Percentiles rank a stretch among this genome's conserved stretches.
phyloP scores from a whole-genome alignment of 2,113 vertebrate species.

The Myanophis thanlyinensis region DNA sequence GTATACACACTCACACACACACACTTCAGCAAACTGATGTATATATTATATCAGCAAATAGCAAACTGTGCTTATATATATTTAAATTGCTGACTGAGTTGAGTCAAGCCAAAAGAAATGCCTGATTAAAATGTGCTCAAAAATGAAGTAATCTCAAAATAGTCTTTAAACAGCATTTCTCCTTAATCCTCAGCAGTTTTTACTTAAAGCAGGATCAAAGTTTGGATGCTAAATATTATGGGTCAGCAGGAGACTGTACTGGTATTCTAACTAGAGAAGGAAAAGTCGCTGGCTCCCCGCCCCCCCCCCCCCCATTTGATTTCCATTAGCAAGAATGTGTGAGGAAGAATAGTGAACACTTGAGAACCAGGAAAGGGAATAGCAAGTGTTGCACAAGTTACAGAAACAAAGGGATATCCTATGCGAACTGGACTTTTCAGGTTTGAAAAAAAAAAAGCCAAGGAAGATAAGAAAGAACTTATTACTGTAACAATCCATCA shows the following conservation, averaged over 20 bases:
- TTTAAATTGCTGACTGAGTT: not conserved
- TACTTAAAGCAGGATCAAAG: not conserved
- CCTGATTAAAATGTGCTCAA: not conserved
- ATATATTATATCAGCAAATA: too few relatives aligned
- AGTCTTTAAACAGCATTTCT: not conserved
- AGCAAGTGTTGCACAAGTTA: not conserved
- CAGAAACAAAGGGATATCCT: not conserved
- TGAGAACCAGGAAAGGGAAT: not conserved
- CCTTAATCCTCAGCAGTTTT: not conserved
- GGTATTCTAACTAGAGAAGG: not conserved
- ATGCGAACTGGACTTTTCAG: not conserved
- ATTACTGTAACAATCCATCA: not conserved
- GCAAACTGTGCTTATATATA: too few relatives aligned
- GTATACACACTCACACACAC: too few relatives aligned
- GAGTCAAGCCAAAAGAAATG: not conserved
- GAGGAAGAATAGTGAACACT: not conserved
- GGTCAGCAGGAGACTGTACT: not conserved
- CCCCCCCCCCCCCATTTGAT: not conserved
- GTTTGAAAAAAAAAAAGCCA: not conserved
- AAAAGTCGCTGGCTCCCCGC: not conserved
- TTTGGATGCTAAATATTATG: not conserved
- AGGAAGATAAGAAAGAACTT: not conserved
- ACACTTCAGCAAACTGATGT: too few relatives aligned
- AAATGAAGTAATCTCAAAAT: constrained; percentile 15
- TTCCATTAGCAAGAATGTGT: not conserved